phyloP scores from a whole-genome alignment of 1,140 invertebrate genomes.

The Venturia canescens region DNA sequence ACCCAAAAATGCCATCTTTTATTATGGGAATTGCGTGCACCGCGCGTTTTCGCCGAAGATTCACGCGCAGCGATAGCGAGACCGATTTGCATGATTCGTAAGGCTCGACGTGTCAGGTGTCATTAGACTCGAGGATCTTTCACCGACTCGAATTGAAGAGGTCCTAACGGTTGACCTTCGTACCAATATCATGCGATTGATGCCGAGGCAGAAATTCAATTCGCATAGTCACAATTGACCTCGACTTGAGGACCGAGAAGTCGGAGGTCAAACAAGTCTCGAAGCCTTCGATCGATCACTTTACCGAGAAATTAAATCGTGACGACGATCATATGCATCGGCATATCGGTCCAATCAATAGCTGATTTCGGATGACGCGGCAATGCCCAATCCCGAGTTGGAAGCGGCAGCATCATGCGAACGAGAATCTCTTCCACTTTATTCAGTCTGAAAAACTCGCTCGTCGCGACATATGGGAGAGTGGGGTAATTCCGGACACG shows the following conservation, averaged over 20 bases:
- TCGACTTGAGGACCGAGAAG: not conserved
- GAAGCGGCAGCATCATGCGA: too few species aligned
- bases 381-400: too few species aligned
- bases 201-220: not conserved
- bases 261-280: not conserved
- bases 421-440: too few species aligned
- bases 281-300: not conserved
- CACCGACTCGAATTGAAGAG: too few species aligned
- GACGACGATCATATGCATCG: not conserved
- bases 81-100: too few species aligned
- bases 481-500: too few species aligned
- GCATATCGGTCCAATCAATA: not conserved
- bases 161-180: not conserved
- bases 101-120: too few species aligned
- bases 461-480: too few species aligned
- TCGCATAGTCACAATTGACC: conserved; percentile 12
- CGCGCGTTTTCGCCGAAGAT: not conserved
- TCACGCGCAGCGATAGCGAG: too few species aligned
- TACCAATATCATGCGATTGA: not conserved
- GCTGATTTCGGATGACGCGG: not conserved
- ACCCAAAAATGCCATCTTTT: too few species aligned
- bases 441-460: too few species aligned
- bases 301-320: not conserved
- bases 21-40: not conserved
- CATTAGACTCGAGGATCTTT: too few species aligned